Evolutionary conservation across 2,113 vertebrate genomes (phyloP).

Genomic region (Hemiprocne comata): DNA sequence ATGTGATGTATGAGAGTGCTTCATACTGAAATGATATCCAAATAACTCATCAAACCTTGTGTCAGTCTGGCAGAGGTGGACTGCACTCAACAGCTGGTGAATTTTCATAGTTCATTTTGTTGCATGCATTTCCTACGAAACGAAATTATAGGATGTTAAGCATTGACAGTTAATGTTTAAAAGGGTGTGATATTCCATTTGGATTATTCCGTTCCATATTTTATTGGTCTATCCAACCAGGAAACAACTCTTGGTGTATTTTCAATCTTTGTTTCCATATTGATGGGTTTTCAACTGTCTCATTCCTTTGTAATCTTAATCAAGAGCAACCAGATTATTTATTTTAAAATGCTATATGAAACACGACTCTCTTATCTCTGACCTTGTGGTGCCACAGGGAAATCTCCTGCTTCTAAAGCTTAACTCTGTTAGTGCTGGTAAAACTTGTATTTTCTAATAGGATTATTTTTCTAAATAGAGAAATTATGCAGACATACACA

Average conservation of each 20-base stretch:
- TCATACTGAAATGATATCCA: background rate
- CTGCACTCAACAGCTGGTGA: background rate
- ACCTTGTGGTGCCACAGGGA: background rate
- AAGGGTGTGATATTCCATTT: background rate
- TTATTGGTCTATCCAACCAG: background rate
- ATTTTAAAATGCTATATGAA: background rate
- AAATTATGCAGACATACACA: background rate
- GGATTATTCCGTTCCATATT: background rate
- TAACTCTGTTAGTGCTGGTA: background rate
- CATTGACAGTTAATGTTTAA: background rate
- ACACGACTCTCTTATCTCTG: background rate
- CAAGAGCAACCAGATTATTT: background rate
- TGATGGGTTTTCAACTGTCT: background rate
- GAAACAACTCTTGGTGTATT: background rate
- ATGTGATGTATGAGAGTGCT: background rate
- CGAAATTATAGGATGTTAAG: background rate
- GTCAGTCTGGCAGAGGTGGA: background rate
- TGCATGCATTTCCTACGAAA: background rate
- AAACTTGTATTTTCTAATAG: background rate
- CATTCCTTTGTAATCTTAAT: background rate
- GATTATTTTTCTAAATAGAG: background rate
- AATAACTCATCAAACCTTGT: background rate
- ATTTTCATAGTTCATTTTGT: background rate
- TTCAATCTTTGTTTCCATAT: background rate
- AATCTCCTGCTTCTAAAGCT: background rate